phyloP scores from a whole-genome alignment of 1,140 invertebrate species.

The Matsumurasca onukii region DNA sequence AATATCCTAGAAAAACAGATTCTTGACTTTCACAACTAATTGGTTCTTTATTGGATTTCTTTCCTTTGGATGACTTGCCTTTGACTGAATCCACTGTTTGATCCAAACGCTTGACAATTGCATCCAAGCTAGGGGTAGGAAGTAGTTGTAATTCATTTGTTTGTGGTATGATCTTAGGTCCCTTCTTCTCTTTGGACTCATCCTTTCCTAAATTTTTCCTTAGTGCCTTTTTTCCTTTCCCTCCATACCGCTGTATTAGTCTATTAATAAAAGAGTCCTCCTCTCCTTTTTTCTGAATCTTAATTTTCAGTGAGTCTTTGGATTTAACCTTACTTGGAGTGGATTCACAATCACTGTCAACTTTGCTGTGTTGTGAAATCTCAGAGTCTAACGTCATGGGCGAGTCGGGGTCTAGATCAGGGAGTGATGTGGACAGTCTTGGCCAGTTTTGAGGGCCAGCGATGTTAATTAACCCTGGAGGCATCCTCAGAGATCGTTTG shows the following conservation, averaged over 20 bases:
- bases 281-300: constrained; percentile 50
- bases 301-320: constrained; percentile 5
- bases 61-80: constrained; percentile 45
- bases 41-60: constrained; percentile 52
- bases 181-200: constrained; percentile 23
- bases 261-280: constrained; percentile 56
- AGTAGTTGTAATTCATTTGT: constrained; percentile 58
- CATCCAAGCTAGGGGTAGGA: constrained; percentile 52
- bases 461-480: constrained; percentile 71
- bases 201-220: constrained; percentile 27
- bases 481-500: constrained; percentile 77
- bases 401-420: constrained; percentile 69
- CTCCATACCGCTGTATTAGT: constrained; percentile 46
- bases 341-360: constrained; percentile 20
- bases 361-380: constrained; percentile 43
- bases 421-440: constrained; percentile 66
- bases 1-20: constrained; percentile 57
- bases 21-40: constrained; percentile 52
- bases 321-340: background rate
- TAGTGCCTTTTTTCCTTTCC: constrained; percentile 31
- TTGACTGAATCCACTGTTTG: constrained; percentile 51
- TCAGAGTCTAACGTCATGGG: constrained; percentile 60
- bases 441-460: constrained; percentile 47
- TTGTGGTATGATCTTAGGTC: constrained; percentile 32
- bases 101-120: constrained; percentile 1